These are phyloP conservation scores for Ectobius pallidus DNA, from an alignment of 2,888 invertebrate genomes.

Conservation along the genomic window DNA sequence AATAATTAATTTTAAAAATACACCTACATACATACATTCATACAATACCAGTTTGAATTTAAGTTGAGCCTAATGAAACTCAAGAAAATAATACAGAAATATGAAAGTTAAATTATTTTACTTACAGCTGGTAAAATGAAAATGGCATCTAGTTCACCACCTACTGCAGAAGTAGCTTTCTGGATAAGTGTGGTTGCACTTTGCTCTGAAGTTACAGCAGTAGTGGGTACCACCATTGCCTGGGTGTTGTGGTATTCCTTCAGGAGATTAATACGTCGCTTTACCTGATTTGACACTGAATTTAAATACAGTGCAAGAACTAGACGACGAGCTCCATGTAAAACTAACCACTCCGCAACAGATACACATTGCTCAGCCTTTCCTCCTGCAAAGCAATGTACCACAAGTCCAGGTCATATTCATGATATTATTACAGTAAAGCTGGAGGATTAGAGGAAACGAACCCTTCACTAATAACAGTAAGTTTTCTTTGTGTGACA, in stretches of 20 bases:
- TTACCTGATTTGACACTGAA: conserved; percentile 24
- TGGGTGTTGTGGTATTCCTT: conserved; percentile 30
- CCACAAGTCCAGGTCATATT: neutral
- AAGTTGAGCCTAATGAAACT: too few relatives aligned
- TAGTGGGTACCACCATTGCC: conserved; percentile 12
- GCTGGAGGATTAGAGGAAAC: neutral
- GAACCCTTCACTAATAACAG: neutral
- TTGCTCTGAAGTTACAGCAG: conserved; percentile 13
- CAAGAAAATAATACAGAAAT: too few relatives aligned
- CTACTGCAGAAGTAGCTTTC: neutral
- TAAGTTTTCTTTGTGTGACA: neutral
- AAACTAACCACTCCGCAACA: conserved; percentile 43
- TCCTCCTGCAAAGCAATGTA: conserved; percentile 19
- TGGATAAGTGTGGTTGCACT: conserved; percentile 26
- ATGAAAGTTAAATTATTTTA: too few relatives aligned
- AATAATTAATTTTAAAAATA: too few relatives aligned
- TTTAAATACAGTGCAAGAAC: conserved; percentile 34
- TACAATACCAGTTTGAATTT: too few relatives aligned
- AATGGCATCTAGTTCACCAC: conserved; percentile 17
- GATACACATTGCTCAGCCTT: conserved; percentile 46
- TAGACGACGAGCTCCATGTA: conserved; percentile 38
- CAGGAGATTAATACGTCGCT: conserved; percentile 24
- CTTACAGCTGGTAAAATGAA: conserved; percentile 35
- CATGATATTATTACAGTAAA: neutral
- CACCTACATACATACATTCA: too few relatives aligned